Percentiles rank a stretch among this genome's conserved stretches.
Evolutionary conservation across 2,888 invertebrate species (phyloP).

Genomic region (Laothoe populi): DNA sequence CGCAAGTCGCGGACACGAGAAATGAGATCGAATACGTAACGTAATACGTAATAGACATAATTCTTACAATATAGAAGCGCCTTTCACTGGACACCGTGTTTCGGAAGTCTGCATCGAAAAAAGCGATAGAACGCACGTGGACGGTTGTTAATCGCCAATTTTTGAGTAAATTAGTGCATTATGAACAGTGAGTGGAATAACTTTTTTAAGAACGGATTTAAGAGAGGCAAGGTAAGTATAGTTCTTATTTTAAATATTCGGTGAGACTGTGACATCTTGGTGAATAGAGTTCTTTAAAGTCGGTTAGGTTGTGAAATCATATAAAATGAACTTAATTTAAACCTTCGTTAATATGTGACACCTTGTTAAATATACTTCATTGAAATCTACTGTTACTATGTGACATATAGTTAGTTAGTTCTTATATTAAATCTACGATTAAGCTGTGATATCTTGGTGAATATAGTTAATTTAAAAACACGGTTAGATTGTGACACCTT

Average conservation of each 20-base stretch:
- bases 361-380: too few species aligned
- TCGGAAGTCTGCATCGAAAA: constrained; percentile 5
- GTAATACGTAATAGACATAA: constrained; percentile 7
- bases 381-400: too few species aligned
- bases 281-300: too few species aligned
- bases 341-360: too few species aligned
- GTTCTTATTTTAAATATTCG: not conserved
- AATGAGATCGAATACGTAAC: constrained; percentile 6
- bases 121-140: constrained; percentile 16
- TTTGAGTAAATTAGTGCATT: not conserved
- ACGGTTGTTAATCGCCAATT: not conserved
- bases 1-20: constrained; percentile 2
- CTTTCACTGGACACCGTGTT: constrained; percentile 9
- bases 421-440: too few species aligned
- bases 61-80: not conserved
- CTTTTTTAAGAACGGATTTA: not conserved
- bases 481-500: too few species aligned
- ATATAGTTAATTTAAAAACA: too few species aligned
- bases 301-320: too few species aligned
- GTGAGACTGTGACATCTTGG: not conserved
- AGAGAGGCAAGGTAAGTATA: not conserved
- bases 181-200: constrained; percentile 4
- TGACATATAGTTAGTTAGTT: too few species aligned
- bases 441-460: too few species aligned
- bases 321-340: too few species aligned